Evolutionary conservation across 1,140 invertebrate species (phyloP), one percentile per base, ranked within the genome.

Genomic region (Episyrphus balteatus): DNA sequence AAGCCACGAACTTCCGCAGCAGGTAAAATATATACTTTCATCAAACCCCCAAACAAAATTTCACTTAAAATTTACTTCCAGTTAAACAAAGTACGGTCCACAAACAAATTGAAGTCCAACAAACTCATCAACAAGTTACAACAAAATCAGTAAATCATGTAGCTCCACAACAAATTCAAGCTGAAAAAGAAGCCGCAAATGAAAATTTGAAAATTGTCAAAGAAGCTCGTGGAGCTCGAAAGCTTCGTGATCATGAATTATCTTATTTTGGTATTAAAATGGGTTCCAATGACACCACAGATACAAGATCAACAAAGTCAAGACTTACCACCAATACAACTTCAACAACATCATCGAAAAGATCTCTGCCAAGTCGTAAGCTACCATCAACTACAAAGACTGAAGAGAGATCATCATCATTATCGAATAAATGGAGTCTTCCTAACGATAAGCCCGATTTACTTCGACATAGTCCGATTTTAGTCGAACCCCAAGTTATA

Each of bases 201-300:
- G 45, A 62, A 15, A 52, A 60, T n/a, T 37, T 66, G 7, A 66
- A 62, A 45, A 66, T 66, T 42, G 52, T 66, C 3, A 66, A 63
- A 34, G 63, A 66, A 42, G 55, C 65, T 11, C 60, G 61, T n/a
- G 65, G 65, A 8, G 66, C 69, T 7, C 59, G 69, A 43, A 68
- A 70, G 51, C 34, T 71, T 12, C 62, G 66, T 9, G 66, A 70
- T 15, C 69, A 71, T 12, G 69, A 71, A 51, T 58, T 71, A 17
- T 68, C 66, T 37, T 71, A 70, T 48, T 71, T 71, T 46, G 69
- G 69, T 5, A 55, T 71, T 1, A 66, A 68, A 49, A 19, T 31
- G n/a, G 42, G 49, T 52, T 3, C 48, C 53, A 11, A 46, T 53
- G 32, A 49, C 9, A n/a, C 43, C 43, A 12, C 30, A 55, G 32